phyloP scores from a whole-genome alignment of 2,888 invertebrate species.

The Leucophenga maculata region DNA sequence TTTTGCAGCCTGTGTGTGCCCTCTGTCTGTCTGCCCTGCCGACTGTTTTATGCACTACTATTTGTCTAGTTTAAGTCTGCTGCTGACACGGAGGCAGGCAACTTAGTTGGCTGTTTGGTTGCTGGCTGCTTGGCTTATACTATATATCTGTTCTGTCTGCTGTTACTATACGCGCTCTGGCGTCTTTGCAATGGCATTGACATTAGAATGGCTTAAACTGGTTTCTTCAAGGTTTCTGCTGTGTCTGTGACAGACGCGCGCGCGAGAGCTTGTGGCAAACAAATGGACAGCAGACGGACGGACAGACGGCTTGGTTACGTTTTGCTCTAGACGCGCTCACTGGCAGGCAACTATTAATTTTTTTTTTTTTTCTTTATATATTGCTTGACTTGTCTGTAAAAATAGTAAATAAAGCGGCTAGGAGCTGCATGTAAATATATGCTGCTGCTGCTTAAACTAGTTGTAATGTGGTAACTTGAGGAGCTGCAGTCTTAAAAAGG shows the following conservation, averaged over 20 bases:
- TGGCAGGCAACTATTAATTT: too few relatives aligned
- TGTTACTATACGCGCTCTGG: conserved; percentile 15
- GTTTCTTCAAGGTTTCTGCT: conserved; percentile 69
- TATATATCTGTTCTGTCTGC: conserved; percentile 7
- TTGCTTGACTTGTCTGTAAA: too few relatives aligned
- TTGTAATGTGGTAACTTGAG: too few relatives aligned
- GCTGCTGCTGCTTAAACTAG: too few relatives aligned
- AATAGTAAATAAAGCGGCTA: too few relatives aligned
- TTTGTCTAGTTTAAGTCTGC: conserved; percentile 48
- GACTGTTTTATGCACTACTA: conserved; percentile 4
- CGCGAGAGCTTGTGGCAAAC: conserved; percentile 1
- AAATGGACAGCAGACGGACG: conserved; percentile 6
- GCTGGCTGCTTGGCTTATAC: too few relatives aligned
- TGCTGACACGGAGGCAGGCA: not conserved
- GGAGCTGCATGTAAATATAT: too few relatives aligned
- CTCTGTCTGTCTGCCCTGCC: not conserved
- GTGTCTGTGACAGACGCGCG: conserved; percentile 14
- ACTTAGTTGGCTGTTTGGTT: too few relatives aligned
- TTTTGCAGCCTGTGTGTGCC: not conserved
- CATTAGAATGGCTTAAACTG: conserved; percentile 71
- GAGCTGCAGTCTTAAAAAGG: too few relatives aligned
- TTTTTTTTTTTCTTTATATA: too few relatives aligned
- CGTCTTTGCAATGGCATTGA: conserved; percentile 68
- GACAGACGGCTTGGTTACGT: not conserved
- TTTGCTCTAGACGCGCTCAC: not conserved